phyloP scores from a whole-genome alignment of 2,113 vertebrate genomes.

The Galemys pyrenaicus region DNA sequence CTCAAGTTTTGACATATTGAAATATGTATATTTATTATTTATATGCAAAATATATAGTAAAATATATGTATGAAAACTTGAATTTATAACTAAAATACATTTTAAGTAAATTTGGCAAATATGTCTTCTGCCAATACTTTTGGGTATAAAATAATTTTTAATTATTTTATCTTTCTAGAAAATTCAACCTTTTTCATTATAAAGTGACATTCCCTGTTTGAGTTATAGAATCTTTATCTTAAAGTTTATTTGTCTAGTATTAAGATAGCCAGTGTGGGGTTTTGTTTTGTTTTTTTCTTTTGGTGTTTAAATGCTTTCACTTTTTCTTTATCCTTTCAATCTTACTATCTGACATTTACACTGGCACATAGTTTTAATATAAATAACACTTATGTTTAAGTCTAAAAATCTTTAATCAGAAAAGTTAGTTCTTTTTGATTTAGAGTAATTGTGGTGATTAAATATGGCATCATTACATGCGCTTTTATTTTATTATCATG shows the following conservation, averaged over 20 bases:
- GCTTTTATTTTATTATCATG: not conserved
- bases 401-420: not conserved
- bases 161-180: not conserved
- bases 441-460: not conserved
- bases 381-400: not conserved
- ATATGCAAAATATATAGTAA: not conserved
- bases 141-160: not conserved
- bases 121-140: not conserved
- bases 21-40: not conserved
- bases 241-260: not conserved
- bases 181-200: not conserved
- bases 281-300: not conserved
- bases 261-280: not conserved
- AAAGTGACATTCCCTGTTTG: not conserved
- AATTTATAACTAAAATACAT: not conserved
- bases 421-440: not conserved
- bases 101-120: not conserved
- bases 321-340: not conserved
- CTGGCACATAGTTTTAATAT: not conserved
- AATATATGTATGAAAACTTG: not conserved
- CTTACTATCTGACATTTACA: not conserved
- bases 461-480: not conserved
- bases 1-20: not conserved
- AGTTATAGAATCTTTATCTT: not conserved
- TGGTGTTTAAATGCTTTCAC: not conserved